A percentile compares a stretch with the other conserved stretches of the same genome.
These are phyloP conservation scores for Onthophagus taurus DNA, from an alignment of 1,140 invertebrate genomes.

Conservation along the genomic window DNA sequence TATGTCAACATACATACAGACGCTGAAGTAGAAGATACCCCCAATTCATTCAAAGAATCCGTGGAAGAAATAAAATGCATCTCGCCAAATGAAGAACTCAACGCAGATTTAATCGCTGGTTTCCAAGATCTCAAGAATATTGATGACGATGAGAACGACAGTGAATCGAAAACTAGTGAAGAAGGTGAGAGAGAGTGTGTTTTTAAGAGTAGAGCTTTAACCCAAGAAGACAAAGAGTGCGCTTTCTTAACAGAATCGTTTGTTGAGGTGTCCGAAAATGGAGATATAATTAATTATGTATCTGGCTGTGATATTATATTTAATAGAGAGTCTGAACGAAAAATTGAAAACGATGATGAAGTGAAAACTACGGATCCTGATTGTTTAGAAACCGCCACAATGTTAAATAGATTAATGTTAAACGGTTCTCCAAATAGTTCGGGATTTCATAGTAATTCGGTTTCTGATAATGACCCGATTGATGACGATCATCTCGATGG, in stretches of 20 bases:
- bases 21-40: constrained; percentile 11
- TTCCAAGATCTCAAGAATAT: constrained; percentile 30
- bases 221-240: constrained; percentile 13
- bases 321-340: background rate
- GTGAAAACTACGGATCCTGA: constrained; percentile 11
- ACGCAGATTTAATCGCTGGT: constrained; percentile 25
- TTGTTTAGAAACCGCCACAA: background rate
- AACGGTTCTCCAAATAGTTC: constrained; percentile 10
- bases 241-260: constrained; percentile 15
- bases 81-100: constrained; percentile 30
- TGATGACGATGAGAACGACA: constrained; percentile 12
- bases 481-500: constrained; percentile 1
- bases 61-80: constrained; percentile 9
- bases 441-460: constrained; percentile 19
- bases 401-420: background rate
- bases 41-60: constrained; percentile 7
- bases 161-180: constrained; percentile 8
- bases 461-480: background rate
- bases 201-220: constrained; percentile 16
- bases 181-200: constrained; percentile 24
- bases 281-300: constrained; percentile 8
- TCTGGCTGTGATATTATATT: constrained; percentile 13
- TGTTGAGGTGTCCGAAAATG: constrained; percentile 8
- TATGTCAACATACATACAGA: constrained; percentile 33
- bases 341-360: background rate